These are phyloP conservation scores for Trochalopteron elliotii DNA, from an alignment of 2,113 vertebrate species.

Conservation along the genomic window DNA sequence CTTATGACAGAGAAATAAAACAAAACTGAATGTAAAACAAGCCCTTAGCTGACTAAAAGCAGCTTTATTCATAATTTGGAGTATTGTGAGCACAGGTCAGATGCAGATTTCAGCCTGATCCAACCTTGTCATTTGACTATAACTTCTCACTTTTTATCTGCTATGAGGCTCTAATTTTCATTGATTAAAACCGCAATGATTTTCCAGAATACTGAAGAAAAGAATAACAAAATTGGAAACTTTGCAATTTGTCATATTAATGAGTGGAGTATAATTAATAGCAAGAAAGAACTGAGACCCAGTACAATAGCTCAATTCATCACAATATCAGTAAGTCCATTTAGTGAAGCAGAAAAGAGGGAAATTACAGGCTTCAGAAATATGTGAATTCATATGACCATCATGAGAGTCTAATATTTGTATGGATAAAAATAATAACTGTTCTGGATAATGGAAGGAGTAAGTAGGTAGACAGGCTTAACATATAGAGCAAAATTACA, in stretches of 20 bases:
- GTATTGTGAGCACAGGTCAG: not conserved
- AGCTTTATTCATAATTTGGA: not conserved
- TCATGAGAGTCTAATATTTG: not conserved
- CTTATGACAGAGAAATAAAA: not conserved
- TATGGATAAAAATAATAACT: not conserved
- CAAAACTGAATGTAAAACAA: not conserved
- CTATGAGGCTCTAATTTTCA: not conserved
- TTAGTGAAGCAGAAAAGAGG: not conserved
- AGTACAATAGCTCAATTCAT: not conserved
- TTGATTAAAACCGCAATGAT: not conserved
- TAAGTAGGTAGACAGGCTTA: not conserved
- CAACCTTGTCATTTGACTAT: not conserved
- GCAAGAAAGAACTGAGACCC: not conserved
- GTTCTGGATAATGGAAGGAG: not conserved
- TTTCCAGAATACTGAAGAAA: not conserved
- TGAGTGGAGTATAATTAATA: not conserved
- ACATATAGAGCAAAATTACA: not conserved
- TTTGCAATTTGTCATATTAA: not conserved
- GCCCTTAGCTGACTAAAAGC: not conserved
- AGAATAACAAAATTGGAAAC: not conserved
- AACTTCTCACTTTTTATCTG: not conserved
- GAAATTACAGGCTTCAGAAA: slow-evolving; percentile 11
- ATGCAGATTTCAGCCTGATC: not conserved
- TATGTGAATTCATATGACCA: not conserved
- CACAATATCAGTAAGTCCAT: not conserved